phyloP scores from a whole-genome alignment of 2,888 invertebrate species.

The Molorchus minor region DNA sequence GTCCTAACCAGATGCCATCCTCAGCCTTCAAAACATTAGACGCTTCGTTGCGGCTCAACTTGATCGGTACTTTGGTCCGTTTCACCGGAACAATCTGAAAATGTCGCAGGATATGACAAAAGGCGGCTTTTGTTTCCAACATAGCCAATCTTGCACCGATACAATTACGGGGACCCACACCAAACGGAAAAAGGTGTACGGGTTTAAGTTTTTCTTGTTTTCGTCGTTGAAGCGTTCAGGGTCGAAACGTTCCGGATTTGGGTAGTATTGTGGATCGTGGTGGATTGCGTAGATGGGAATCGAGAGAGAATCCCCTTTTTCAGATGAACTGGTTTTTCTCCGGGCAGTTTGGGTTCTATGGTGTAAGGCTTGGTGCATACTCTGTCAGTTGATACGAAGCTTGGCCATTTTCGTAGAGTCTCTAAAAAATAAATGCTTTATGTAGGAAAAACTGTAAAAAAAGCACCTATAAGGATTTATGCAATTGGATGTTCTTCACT shows the following conservation, averaged over 20 bases:
- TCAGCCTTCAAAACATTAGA: conserved; percentile 47
- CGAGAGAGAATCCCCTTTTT: conserved; percentile 51
- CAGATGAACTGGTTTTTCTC: conserved; percentile 45
- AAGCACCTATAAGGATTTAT: neutral
- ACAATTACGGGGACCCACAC: conserved; percentile 66
- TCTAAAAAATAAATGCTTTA: conserved; percentile 53
- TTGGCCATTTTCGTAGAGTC: conserved; percentile 65
- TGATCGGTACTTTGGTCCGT: conserved; percentile 52
- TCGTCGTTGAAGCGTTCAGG: conserved; percentile 58
- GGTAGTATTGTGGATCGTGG: conserved; percentile 60
- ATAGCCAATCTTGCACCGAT: conserved; percentile 62
- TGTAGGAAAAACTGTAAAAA: neutral
- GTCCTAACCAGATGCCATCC: too few species aligned
- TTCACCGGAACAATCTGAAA: conserved; percentile 50
- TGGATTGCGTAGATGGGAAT: conserved; percentile 60
- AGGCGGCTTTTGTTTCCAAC: conserved; percentile 54
- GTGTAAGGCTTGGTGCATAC: conserved; percentile 64
- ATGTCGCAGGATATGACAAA: conserved; percentile 49
- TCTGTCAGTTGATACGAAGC: conserved; percentile 64
- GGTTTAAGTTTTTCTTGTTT: conserved; percentile 60
- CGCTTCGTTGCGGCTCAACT: conserved; percentile 38
- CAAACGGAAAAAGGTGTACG: conserved; percentile 66
- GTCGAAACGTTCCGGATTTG: conserved; percentile 63
- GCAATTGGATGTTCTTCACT: neutral
- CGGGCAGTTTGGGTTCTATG: conserved; percentile 41